Evolutionary conservation across 2,113 vertebrate species (phyloP).

Genomic region (Tor tambroides): DNA sequence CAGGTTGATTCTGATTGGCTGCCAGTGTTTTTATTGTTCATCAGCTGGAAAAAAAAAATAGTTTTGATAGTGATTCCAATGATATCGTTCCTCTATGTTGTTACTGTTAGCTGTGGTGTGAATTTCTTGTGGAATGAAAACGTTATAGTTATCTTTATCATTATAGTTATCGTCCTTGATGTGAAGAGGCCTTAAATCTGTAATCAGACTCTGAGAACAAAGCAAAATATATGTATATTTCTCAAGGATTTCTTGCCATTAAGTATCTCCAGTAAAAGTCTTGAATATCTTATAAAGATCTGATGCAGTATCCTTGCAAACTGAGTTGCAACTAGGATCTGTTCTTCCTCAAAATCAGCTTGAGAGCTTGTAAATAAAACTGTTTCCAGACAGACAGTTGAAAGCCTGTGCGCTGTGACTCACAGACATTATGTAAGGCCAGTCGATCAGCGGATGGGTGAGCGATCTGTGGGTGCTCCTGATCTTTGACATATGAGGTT

Average conservation of each 20-base stretch:
- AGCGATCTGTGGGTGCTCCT: neutral
- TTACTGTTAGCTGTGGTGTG: too few relatives aligned
- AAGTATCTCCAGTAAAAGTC: neutral
- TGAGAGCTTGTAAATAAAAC: constrained; percentile 2
- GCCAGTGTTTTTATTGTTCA: too few relatives aligned
- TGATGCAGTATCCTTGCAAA: neutral
- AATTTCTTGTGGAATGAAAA: too few relatives aligned
- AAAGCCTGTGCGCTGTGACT: neutral
- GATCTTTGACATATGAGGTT: neutral
- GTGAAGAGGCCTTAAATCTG: neutral
- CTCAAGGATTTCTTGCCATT: neutral
- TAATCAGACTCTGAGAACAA: neutral
- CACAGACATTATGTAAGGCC: constrained; percentile 11
- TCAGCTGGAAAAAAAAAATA: too few relatives aligned
- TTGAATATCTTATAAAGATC: neutral
- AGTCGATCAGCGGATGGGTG: neutral
- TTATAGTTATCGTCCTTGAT: neutral
- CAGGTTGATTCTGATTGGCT: too few relatives aligned
- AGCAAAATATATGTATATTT: neutral
- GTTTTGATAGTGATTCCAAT: too few relatives aligned
- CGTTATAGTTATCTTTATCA: neutral
- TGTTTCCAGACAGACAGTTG: neutral
- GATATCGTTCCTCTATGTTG: too few relatives aligned
- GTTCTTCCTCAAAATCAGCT: neutral
- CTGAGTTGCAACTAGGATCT: neutral